Conservation (phyloP, 1,140 invertebrate species). For the Hylaeus volcanicus region DNA sequence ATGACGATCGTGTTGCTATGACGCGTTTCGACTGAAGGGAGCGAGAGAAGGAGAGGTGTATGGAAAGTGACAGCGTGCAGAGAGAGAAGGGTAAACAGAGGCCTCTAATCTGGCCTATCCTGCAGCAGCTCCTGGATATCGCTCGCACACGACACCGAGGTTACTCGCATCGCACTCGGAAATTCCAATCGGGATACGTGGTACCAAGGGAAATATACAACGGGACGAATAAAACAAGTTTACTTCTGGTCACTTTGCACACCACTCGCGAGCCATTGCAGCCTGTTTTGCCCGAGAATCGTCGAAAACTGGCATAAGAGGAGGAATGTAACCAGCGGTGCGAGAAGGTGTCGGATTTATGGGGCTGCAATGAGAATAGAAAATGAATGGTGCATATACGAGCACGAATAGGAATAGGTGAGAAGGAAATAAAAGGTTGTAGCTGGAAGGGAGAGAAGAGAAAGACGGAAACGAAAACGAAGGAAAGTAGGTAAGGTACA, state of each 20-base stretch:
- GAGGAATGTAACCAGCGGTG: background rate
- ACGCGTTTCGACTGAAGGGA: slow-evolving; percentile 27
- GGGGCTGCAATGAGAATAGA: background rate
- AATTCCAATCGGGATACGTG: background rate
- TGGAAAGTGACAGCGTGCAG: background rate
- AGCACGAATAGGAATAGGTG: background rate
- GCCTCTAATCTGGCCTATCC: slow-evolving; percentile 21
- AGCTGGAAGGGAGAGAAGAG: slow-evolving; percentile 7
- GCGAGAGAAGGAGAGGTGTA: background rate
- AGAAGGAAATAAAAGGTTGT: background rate
- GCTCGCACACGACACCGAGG: background rate
- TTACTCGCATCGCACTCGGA: slow-evolving; percentile 8
- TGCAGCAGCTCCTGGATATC: slow-evolving; percentile 13
- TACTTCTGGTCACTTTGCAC: slow-evolving; percentile 2
- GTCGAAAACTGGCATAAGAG: background rate
- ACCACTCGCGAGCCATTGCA: slow-evolving; percentile 19
- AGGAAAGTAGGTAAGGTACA: slow-evolving; percentile 48
- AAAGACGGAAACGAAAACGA: slow-evolving; percentile 12
- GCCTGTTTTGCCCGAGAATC: slow-evolving; percentile 2
- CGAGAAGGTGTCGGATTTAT: background rate
- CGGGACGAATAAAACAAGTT: background rate
- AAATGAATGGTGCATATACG: background rate
- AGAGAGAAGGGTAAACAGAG: too few relatives aligned
- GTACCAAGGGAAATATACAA: too few relatives aligned
- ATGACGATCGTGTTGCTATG: slow-evolving; percentile 41